Evolutionary conservation across 2,113 vertebrate species (phyloP), one percentile per base, ranked within the genome.

Genomic region (Xenus cinereus): DNA sequence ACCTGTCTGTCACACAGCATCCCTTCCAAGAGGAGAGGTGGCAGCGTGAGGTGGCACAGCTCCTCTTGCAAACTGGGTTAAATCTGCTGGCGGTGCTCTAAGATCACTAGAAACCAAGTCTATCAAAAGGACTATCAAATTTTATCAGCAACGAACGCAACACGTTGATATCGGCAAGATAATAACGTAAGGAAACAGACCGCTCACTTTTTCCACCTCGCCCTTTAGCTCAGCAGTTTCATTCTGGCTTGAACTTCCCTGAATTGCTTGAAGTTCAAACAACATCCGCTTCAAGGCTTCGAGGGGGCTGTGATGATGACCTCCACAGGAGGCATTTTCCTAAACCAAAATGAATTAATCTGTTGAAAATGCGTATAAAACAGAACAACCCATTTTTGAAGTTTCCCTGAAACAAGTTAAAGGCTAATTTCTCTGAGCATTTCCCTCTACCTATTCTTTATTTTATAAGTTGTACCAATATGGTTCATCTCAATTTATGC

Each of bases 261-360:
- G 98, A 51, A 98, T 97, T 53, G 97, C 95, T 91, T 99, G 98
- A 87, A 99, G 97, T 78, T 98, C 98, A 95, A 98, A 98, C 63
- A 99, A 94, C 96, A 98, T 98, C 54, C 98, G 97, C 82, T 99
- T 99, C 83, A 99, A 91, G 41, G 98, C 97, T 97, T 99, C 98
- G 43, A 99, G 98, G 14, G 98, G 98, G 43, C 98, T 98, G 16
- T 98, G 98, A 94, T 98, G 98, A 48, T 97, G 98, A 48, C 93
- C 91, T 73, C 97, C 98, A 79, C 95, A 97, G 64, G 96, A 96
- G 9, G 92, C 57, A 23, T 56, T 83, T 59, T 83, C 96, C 98
- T 98, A 77, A 45, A 76, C 14, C 64, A 67, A 94, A 96, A 77
- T 2, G 19, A 87, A 78, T 72, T 20, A 46, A 35, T 60, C 48